phyloP scores from a whole-genome alignment of 2,113 vertebrate species.

The Zapornia atra region DNA sequence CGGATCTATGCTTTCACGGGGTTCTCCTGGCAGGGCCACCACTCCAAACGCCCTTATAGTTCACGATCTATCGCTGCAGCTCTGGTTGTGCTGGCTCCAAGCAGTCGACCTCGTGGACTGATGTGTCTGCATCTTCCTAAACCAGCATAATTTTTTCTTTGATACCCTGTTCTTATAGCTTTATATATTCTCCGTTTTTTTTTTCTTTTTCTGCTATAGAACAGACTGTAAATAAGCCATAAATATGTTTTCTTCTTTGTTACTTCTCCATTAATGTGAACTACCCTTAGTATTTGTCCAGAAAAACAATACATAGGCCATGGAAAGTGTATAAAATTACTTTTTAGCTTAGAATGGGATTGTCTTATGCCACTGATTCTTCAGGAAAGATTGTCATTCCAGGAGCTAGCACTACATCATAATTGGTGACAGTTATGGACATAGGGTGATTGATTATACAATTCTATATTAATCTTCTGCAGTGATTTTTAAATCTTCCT shows the following conservation, averaged over 20 bases:
- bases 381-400: background rate
- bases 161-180: background rate
- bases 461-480: background rate
- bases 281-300: background rate
- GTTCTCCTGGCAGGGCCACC: too few species aligned
- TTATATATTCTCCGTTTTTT: background rate
- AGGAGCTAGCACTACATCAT: background rate
- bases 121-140: background rate
- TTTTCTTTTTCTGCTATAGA: background rate
- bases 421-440: background rate
- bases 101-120: too few species aligned
- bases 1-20: too few species aligned
- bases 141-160: background rate
- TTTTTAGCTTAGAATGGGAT: background rate
- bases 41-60: too few species aligned
- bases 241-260: background rate
- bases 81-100: too few species aligned
- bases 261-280: background rate
- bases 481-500: background rate
- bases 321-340: background rate
- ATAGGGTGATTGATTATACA: background rate
- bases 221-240: background rate
- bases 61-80: too few species aligned
- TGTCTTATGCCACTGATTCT: background rate
- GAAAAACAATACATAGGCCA: background rate